A percentile compares a stretch with the other conserved stretches of the same genome.
Conservation (phyloP, 1,140 invertebrate species). For the Drosophila bipectinata region DNA sequence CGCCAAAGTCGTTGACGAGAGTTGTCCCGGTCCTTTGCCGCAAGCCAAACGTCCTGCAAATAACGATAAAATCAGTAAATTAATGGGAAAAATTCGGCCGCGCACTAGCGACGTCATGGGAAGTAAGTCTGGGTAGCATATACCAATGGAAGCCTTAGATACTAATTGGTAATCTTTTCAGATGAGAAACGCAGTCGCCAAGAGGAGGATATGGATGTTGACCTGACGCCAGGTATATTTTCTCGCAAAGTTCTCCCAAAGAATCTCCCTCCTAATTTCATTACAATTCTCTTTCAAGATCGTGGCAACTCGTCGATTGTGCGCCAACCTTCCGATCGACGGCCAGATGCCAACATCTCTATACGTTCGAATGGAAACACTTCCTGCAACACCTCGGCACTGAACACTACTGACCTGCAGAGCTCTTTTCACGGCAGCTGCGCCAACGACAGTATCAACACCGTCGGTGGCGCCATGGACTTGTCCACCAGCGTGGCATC, state of each 20-base stretch:
- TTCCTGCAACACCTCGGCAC: conserved; percentile 60
- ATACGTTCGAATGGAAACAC: conserved; percentile 78
- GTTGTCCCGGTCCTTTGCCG: conserved; percentile 91
- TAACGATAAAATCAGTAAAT: conserved; percentile 88
- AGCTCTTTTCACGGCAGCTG: conserved; percentile 64
- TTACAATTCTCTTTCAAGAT: conserved; percentile 43
- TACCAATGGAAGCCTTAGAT: neutral
- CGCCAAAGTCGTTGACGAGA: conserved; percentile 92
- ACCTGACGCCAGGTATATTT: conserved; percentile 66
- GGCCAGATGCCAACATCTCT: conserved; percentile 76
- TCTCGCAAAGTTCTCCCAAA: neutral
- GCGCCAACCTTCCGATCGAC: conserved; percentile 79
- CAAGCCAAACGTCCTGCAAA: conserved; percentile 87
- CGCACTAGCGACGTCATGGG: conserved; percentile 84
- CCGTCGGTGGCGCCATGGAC: conserved; percentile 46
- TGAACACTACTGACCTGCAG: conserved; percentile 71
- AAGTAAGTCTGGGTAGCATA: conserved; percentile 75
- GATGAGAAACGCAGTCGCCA: conserved; percentile 84
- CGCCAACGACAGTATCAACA: conserved; percentile 52
- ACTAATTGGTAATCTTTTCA: conserved; percentile 36
- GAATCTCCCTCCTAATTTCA: neutral
- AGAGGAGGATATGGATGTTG: conserved; percentile 76
- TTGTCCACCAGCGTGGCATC: conserved; percentile 50
- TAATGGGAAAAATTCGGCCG: conserved; percentile 90
- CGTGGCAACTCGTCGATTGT: conserved; percentile 75